phyloP scores from a whole-genome alignment of 2,888 invertebrate genomes.

The Taphrorychus bicolor region DNA sequence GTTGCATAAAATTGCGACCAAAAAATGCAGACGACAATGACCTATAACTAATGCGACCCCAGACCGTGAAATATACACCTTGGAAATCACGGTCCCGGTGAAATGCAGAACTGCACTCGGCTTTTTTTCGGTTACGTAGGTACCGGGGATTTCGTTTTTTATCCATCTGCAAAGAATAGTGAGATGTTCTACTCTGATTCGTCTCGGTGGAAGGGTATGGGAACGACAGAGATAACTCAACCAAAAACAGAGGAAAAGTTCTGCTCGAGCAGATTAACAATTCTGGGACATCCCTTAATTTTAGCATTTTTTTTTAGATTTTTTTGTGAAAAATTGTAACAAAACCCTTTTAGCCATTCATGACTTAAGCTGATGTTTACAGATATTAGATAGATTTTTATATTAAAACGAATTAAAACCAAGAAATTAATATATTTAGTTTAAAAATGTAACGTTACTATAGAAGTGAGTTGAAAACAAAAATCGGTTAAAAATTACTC shows the following conservation, averaged over 20 bases:
- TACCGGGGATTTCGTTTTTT: neutral
- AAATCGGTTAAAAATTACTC: too few species aligned
- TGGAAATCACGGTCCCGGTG: constrained; percentile 53
- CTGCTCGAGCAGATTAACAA: neutral
- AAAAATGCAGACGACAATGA: constrained; percentile 48
- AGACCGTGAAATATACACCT: constrained; percentile 48
- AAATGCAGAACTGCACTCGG: constrained; percentile 20
- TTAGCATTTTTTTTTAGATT: too few species aligned
- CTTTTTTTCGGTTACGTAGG: constrained; percentile 5
- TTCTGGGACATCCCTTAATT: too few species aligned
- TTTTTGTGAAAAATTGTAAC: too few species aligned
- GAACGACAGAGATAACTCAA: neutral
- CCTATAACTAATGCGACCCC: constrained; percentile 41
- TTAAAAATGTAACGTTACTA: too few species aligned
- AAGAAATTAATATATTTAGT: too few species aligned
- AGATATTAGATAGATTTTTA: too few species aligned
- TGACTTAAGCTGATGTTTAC: too few species aligned
- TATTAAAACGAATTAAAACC: too few species aligned
- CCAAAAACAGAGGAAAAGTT: neutral
- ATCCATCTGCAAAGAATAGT: neutral
- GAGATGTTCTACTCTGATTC: neutral
- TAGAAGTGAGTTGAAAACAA: too few species aligned
- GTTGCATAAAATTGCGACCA: constrained; percentile 58
- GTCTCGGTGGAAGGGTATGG: neutral
- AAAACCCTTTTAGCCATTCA: too few species aligned